A percentile compares a stretch with the other conserved stretches of the same genome.
Evolutionary conservation across 2,797 vertebrate genomes (phyloP).

Genomic region (Neosalanx taihuensis): DNA sequence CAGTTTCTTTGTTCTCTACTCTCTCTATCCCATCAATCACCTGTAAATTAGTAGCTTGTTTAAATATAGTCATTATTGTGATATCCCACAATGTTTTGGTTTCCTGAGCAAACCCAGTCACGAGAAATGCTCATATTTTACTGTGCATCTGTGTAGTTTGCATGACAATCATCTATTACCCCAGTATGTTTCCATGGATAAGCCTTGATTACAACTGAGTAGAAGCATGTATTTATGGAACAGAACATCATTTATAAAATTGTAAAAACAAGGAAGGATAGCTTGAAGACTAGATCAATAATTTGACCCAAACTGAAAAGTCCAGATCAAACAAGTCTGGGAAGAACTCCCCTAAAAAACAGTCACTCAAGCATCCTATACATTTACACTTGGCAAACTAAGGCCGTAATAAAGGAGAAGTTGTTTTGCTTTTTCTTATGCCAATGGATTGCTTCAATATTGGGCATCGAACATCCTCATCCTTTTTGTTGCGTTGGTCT

Average conservation of each 20-base stretch:
- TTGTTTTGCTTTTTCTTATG: too few relatives aligned
- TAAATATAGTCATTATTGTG: conserved; percentile 14
- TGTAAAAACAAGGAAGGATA: conserved; percentile 4
- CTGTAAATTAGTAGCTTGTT: background rate
- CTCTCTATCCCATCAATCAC: background rate
- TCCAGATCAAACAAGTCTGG: background rate
- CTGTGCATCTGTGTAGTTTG: conserved; percentile 32
- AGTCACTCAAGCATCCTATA: background rate
- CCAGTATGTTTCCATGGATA: conserved; percentile 21
- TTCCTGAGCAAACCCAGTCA: conserved; percentile 19
- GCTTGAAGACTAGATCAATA: background rate
- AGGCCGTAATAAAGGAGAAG: too few relatives aligned
- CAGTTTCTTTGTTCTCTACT: background rate
- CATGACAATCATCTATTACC: conserved; percentile 39
- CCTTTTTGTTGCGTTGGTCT: background rate
- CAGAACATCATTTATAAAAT: conserved; percentile 19
- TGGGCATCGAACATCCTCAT: too few relatives aligned
- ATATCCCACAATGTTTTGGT: conserved; percentile 21
- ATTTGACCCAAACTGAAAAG: background rate
- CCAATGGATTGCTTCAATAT: too few relatives aligned
- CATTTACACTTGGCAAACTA: too few relatives aligned
- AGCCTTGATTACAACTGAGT: conserved; percentile 35
- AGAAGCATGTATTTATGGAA: conserved; percentile 26
- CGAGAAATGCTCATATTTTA: conserved; percentile 41
- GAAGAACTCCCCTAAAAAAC: background rate